Evolutionary conservation across 2,113 vertebrate genomes (phyloP).

Genomic region (Pseudopodoces humilis): DNA sequence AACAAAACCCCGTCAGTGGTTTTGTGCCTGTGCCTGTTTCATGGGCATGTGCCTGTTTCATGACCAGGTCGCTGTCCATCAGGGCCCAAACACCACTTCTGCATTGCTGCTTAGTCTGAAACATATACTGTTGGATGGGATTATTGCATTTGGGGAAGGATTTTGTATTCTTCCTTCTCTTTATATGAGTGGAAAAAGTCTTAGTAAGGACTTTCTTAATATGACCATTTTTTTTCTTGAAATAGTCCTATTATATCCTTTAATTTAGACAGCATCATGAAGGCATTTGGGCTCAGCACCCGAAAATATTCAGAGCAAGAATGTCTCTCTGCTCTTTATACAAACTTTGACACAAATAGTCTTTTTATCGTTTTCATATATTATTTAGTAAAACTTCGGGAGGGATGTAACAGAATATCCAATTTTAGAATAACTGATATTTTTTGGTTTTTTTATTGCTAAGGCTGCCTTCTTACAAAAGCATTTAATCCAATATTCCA

Average conservation of each 20-base stretch:
- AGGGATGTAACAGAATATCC: background rate
- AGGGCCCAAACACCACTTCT: background rate
- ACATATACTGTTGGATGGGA: background rate
- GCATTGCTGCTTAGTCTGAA: background rate
- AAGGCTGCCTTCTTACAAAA: background rate
- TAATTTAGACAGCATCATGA: background rate
- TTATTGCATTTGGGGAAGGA: background rate
- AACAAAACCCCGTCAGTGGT: background rate
- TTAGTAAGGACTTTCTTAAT: background rate
- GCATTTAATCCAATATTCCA: background rate
- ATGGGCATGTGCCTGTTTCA: rapidly evolving
- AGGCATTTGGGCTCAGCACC: background rate
- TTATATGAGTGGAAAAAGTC: background rate
- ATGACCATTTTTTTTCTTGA: background rate
- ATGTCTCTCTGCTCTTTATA: background rate
- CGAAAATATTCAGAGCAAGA: background rate
- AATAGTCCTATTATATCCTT: background rate
- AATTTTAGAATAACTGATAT: background rate
- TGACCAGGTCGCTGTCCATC: background rate
- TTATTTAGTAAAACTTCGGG: background rate
- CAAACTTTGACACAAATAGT: background rate
- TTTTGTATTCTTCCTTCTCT: background rate
- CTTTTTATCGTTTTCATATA: background rate
- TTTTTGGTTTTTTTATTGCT: background rate
- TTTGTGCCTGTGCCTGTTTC: background rate